Percentiles rank a stretch among this genome's conserved stretches.
Evolutionary conservation across 2,888 invertebrate species (phyloP).

Genomic region (Xanthia icteritia): DNA sequence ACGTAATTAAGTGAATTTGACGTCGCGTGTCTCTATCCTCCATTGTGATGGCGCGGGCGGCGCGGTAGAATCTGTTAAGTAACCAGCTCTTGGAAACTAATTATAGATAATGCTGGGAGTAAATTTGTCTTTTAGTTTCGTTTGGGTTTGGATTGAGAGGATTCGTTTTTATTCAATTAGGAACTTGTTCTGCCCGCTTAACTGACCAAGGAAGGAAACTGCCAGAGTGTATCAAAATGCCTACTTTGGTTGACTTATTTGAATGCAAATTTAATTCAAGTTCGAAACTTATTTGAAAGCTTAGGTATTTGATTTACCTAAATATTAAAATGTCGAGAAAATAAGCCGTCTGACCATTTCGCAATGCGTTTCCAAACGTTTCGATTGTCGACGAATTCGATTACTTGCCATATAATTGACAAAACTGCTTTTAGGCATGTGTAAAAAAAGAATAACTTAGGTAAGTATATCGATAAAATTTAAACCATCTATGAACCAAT

Average conservation of each 20-base stretch:
- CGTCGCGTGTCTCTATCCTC: slow-evolving; percentile 69
- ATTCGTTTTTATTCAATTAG: neutral
- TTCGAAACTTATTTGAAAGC: no score
- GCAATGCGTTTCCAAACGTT: neutral
- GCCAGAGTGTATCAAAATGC: neutral
- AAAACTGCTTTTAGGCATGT: neutral
- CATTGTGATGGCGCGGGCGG: slow-evolving; percentile 52
- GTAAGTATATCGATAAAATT: neutral
- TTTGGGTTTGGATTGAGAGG: slow-evolving; percentile 26
- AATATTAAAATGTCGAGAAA: neutral
- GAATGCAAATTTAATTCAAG: no score
- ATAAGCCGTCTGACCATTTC: neutral
- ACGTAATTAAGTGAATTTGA: slow-evolving; percentile 67
- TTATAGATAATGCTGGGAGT: slow-evolving; percentile 50
- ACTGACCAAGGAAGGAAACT: neutral
- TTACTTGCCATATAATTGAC: neutral
- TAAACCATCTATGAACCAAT: neutral
- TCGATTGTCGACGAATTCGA: neutral
- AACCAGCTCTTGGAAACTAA: slow-evolving; percentile 55
- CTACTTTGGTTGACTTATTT: neutral
- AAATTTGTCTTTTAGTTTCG: slow-evolving; percentile 49
- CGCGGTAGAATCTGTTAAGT: slow-evolving; percentile 29
- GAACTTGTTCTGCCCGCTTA: neutral
- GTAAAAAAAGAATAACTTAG: neutral
- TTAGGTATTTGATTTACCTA: neutral